Conservation (phyloP, 2,113 vertebrate genomes). For the Pachyramphus minor region DNA sequence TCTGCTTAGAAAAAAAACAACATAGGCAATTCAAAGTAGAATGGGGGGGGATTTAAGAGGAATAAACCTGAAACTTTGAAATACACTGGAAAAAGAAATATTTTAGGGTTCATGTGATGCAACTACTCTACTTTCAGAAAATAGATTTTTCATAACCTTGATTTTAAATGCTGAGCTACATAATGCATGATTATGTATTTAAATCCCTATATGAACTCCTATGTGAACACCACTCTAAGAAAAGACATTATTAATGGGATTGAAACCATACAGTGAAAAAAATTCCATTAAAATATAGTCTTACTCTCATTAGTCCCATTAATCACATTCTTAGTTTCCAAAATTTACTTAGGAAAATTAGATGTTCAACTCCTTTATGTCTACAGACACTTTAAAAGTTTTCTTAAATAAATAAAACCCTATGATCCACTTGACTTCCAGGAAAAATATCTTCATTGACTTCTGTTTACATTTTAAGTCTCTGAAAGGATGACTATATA, state of each 20-base stretch:
- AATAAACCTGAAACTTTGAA: neutral
- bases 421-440: neutral
- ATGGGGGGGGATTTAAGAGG: neutral
- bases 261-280: neutral
- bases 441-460: neutral
- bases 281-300: neutral
- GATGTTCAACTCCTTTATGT: neutral
- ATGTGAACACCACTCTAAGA: neutral
- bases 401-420: neutral
- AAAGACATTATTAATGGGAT: neutral
- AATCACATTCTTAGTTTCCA: neutral
- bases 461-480: neutral
- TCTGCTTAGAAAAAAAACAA: neutral
- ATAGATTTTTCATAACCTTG: neutral
- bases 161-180: neutral
- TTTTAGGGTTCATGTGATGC: neutral
- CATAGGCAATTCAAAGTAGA: neutral
- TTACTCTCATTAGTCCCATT: neutral
- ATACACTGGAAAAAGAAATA: neutral
- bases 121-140: neutral
- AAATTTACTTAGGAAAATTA: neutral
- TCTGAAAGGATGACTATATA: neutral
- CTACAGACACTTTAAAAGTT: neutral
- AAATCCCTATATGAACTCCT: neutral
- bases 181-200: neutral